These are phyloP conservation scores for Ricordea florida DNA, from an alignment of 92 coral and sea anemone genomes.

Conservation along the genomic window DNA sequence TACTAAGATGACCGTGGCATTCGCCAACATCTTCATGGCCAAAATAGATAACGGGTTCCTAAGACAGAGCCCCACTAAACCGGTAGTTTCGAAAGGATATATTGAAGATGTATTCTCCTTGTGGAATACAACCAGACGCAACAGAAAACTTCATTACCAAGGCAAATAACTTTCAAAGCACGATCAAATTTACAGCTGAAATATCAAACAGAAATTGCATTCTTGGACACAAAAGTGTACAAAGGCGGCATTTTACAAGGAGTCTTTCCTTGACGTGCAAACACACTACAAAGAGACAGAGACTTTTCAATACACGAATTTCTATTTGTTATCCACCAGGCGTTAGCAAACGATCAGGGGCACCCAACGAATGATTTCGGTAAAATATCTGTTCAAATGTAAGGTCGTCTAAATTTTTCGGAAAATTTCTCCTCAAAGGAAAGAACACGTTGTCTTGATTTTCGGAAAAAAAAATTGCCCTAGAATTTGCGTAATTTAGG, in stretches of 20 bases:
- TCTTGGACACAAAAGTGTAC: neutral
- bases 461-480: too few species aligned
- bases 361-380: too few species aligned
- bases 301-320: constrained; percentile 10
- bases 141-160: neutral
- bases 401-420: too few species aligned
- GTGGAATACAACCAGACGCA: neutral
- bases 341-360: too few species aligned
- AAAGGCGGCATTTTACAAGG: neutral
- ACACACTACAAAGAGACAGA: constrained; percentile 1
- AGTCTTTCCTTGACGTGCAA: neutral
- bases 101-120: neutral
- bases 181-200: constrained; percentile 4
- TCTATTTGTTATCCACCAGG: constrained; percentile 1
- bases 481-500: too few species aligned
- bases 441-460: too few species aligned
- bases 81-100: neutral
- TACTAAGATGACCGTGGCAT: neutral
- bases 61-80: neutral
- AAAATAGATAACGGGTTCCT: neutral
- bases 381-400: too few species aligned
- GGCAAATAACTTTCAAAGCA: neutral
- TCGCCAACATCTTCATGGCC: neutral
- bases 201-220: neutral
- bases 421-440: too few species aligned